Evolutionary conservation across 2,888 invertebrate species (phyloP).

Genomic region (Sialis fuliginosa): DNA sequence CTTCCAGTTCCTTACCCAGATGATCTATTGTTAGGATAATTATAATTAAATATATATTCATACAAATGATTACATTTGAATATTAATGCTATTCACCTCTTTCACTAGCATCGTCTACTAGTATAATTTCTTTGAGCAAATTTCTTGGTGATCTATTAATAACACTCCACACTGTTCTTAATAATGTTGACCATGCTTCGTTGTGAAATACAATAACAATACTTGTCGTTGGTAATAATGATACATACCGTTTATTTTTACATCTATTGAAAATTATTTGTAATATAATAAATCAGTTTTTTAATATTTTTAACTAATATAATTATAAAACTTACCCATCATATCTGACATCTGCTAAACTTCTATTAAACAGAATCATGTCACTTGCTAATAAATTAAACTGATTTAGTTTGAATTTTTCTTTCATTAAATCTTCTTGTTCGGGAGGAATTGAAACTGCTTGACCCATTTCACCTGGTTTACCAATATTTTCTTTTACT

Average conservation of each 20-base stretch:
- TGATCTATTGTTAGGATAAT: slow-evolving; percentile 41
- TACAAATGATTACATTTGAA: background rate
- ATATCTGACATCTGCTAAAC: slow-evolving; percentile 83
- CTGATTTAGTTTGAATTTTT: slow-evolving; percentile 95
- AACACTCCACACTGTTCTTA: slow-evolving; percentile 92
- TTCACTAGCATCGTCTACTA: slow-evolving; percentile 96
- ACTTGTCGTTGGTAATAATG: slow-evolving; percentile 75
- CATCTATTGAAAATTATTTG: slow-evolving; percentile 33
- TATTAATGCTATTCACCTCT: slow-evolving; percentile 38
- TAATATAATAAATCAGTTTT: background rate
- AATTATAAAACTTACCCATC: slow-evolving; percentile 50
- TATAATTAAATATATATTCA: background rate
- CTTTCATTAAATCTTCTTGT: slow-evolving; percentile 76
- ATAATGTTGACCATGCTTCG: slow-evolving; percentile 93
- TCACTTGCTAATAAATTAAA: slow-evolving; percentile 97
- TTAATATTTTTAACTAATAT: background rate
- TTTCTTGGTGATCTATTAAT: slow-evolving; percentile 84
- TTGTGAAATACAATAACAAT: slow-evolving; percentile 99
- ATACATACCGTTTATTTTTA: slow-evolving; percentile 59
- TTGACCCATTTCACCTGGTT: slow-evolving; percentile 83
- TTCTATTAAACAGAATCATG: slow-evolving; percentile 90
- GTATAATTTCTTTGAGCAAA: slow-evolving; percentile 81
- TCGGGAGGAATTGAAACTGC: slow-evolving; percentile 81
- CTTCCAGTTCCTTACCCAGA: slow-evolving; percentile 73
- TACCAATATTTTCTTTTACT: slow-evolving; percentile 45